phyloP scores from a whole-genome alignment of 1,140 invertebrate species.

The Lepidurus apus region DNA sequence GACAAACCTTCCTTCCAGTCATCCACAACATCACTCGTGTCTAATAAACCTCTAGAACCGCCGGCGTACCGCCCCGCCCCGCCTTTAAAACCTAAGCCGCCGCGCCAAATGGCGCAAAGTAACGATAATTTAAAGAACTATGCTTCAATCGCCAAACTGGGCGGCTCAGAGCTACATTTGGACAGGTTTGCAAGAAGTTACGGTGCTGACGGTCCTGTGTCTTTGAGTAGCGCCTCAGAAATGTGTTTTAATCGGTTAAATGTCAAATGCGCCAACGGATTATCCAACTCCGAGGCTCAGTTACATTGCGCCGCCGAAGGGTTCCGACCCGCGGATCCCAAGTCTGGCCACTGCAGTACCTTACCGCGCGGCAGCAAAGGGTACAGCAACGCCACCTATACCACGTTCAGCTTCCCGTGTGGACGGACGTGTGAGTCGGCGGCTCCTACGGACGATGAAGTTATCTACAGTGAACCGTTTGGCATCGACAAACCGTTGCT shows the following conservation, averaged over 20 bases:
- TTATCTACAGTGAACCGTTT: neutral
- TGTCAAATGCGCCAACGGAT: neutral
- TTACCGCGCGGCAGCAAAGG: slow-evolving; percentile 17
- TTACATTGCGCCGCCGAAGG: neutral
- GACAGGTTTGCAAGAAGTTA: slow-evolving; percentile 24
- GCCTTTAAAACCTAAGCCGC: slow-evolving; percentile 5
- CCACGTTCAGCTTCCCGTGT: neutral
- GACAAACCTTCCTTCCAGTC: slow-evolving; percentile 13
- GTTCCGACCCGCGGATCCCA: neutral
- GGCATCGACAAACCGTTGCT: slow-evolving; percentile 3
- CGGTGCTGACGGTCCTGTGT: neutral
- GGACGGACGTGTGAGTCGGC: slow-evolving; percentile 7
- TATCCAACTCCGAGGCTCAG: neutral
- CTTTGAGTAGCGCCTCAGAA: neutral
- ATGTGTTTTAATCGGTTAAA: neutral
- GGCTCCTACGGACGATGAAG: neutral
- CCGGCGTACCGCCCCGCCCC: neutral
- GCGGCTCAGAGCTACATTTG: slow-evolving; percentile 31
- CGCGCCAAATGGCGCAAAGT: neutral
- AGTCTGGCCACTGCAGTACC: neutral
- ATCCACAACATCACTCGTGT: neutral
- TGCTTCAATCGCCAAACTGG: slow-evolving; percentile 10
- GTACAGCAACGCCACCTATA: slow-evolving; percentile 11
- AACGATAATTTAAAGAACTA: neutral
- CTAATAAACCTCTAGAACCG: neutral